Evolutionary conservation across 2,888 invertebrate species (phyloP).

Genomic region (Phyllotreta cruciferae): DNA sequence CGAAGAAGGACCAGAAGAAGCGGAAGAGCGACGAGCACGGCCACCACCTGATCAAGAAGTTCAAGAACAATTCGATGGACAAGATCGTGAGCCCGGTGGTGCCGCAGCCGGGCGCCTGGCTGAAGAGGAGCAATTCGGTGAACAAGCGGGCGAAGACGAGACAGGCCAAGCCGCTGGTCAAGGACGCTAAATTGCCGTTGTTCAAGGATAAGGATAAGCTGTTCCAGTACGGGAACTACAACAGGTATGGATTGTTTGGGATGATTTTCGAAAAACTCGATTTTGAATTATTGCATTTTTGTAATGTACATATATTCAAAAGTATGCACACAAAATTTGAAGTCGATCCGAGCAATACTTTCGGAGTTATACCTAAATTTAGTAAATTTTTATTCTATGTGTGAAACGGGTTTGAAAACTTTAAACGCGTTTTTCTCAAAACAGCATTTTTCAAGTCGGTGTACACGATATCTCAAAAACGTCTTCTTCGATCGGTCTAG

Average conservation of each 20-base stretch:
- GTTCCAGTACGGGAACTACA: constrained; percentile 96
- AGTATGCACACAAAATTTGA: too few species aligned
- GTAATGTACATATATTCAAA: too few species aligned
- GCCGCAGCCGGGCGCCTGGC: constrained; percentile 86
- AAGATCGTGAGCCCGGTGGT: constrained; percentile 93
- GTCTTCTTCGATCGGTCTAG: too few species aligned
- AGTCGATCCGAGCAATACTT: too few species aligned
- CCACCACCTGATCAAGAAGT: constrained; percentile 63
- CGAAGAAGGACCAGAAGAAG: constrained; percentile 55
- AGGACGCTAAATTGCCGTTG: constrained; percentile 61
- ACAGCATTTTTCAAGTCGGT: too few species aligned
- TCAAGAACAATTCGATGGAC: constrained; percentile 76
- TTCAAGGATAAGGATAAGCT: constrained; percentile 79
- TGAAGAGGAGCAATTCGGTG: constrained; percentile 64
- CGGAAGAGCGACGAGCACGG: constrained; percentile 66
- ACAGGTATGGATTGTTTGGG: too few species aligned
- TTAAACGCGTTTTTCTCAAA: too few species aligned
- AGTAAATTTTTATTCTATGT: too few species aligned
- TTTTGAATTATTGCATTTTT: neutral
- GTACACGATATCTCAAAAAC: too few species aligned
- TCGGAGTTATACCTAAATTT: too few species aligned
- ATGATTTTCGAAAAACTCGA: constrained; percentile 6
- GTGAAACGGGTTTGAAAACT: too few species aligned
- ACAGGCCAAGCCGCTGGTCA: constrained; percentile 58
- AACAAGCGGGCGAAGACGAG: constrained; percentile 57